Base-by-base conservation (phyloP, 2,888 invertebrate species). In the Acleris literana region DNA sequence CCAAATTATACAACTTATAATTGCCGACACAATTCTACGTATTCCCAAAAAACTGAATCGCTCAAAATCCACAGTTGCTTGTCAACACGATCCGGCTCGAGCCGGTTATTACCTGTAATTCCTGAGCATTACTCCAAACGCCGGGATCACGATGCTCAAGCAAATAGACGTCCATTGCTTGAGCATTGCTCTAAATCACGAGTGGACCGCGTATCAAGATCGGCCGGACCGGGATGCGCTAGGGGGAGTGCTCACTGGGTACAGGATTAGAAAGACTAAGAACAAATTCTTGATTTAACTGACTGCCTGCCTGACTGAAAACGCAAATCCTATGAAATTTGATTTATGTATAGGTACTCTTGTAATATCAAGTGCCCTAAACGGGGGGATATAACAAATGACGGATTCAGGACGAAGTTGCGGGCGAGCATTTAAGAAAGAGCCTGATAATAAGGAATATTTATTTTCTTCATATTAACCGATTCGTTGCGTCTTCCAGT, bases 141-240 rank as follows among this genome's bases (percentile, higher is more conserved):
- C 78, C 74, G 72, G 74, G 77, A 72, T 81, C 82, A 81, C 80
- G 82, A 82, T 69, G 72, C 72, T 81, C 84, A 84, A 83, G 86
- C 83, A 86, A 87, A 87, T 86, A 83, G 85, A 83, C 83, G 83
- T 76, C 84, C 78, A 87, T 85, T 87, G 80, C 84, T 83, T 84
- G 85, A 79, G 84, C 82, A 84, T 86, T 86, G 87, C 86, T 84
- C 86, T 87, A 86, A 87, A 88, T 87, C 87, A 87, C 86, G 83
- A 84, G 84, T 82, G 81, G 74, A 20, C 68, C 76, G 63, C 78
- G 84, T 85, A 88, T 88, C 88, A 86, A 87, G 88, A 88, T 88
- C 77, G 78, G 70, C 68, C 80, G 80, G 81, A 77, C 77, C 75
- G 73, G 74, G 75, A 79, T 77, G 76, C 71, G 74, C 63, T 56